phyloP scores from a whole-genome alignment of 2,113 vertebrate species.

The Gyps fulvus region DNA sequence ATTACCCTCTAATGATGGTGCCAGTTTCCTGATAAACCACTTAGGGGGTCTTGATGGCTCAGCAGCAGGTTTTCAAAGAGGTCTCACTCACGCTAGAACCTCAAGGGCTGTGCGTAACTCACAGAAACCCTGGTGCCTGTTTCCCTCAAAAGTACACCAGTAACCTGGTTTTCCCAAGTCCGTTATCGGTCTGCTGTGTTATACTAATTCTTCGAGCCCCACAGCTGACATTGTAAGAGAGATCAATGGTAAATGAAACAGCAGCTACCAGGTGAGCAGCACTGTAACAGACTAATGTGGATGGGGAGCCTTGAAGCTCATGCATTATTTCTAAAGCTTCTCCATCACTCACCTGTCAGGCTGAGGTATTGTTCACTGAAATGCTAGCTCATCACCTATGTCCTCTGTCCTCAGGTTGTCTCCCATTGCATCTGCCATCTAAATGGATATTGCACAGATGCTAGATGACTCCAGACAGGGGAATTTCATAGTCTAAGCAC shows the following conservation, averaged over 20 bases:
- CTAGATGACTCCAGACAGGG: background rate
- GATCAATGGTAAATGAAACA: background rate
- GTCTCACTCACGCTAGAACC: background rate
- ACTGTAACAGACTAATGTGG: fast-evolving
- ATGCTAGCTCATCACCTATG: background rate
- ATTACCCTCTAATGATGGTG: background rate
- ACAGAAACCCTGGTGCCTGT: background rate
- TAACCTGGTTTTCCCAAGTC: background rate
- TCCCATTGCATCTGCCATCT: background rate
- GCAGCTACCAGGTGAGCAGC: background rate
- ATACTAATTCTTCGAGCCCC: background rate
- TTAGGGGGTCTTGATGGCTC: background rate
- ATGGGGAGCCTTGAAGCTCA: background rate
- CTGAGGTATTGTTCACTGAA: background rate
- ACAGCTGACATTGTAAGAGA: background rate
- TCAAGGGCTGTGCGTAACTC: background rate
- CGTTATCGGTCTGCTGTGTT: fast-evolving
- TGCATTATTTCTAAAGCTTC: constrained; percentile 62
- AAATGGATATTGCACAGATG: background rate
- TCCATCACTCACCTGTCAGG: constrained; percentile 37
- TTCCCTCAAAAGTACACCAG: background rate
- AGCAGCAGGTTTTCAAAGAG: background rate
- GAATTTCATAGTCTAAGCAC: background rate
- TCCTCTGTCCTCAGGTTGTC: background rate
- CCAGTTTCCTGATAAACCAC: background rate